Percentiles rank a stretch among this genome's conserved stretches.
Conservation (phyloP, 35 echinoderm and acorn worm genomes). For the Eucidaris tribuloides region DNA sequence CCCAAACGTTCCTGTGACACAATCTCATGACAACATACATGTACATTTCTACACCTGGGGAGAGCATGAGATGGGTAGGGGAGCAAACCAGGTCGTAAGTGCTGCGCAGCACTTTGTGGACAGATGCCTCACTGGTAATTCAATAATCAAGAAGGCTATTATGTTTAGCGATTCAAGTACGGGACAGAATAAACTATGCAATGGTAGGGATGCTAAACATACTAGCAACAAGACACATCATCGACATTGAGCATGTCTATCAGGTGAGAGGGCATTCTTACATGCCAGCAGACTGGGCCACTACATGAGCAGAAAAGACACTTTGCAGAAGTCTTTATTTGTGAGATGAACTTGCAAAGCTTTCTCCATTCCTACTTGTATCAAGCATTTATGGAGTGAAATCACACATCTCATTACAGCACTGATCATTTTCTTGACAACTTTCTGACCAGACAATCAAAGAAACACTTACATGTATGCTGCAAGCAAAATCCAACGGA, state of each 20-base stretch:
- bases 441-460: too few relatives aligned
- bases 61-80: constrained; percentile 38
- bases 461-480: too few relatives aligned
- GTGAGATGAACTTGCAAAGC: too few relatives aligned
- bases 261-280: constrained; percentile 17
- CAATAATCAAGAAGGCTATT: background rate
- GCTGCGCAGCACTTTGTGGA: constrained; percentile 19
- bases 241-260: constrained; percentile 1
- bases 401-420: too few relatives aligned
- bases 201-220: background rate
- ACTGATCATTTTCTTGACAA: too few relatives aligned
- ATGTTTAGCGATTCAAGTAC: constrained; percentile 40
- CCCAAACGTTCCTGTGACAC: background rate
- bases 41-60: constrained; percentile 37
- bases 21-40: background rate
- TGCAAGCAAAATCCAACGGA: too few relatives aligned
- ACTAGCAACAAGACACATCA: constrained; percentile 8
- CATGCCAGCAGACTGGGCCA: too few relatives aligned
- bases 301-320: too few relatives aligned
- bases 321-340: too few relatives aligned
- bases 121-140: background rate
- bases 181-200: constrained; percentile 45
- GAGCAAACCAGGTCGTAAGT: constrained; percentile 31
- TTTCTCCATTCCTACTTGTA: too few relatives aligned
- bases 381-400: too few relatives aligned